Conservation (phyloP, 2,888 invertebrate genomes). For the Odontothrips loti region DNA sequence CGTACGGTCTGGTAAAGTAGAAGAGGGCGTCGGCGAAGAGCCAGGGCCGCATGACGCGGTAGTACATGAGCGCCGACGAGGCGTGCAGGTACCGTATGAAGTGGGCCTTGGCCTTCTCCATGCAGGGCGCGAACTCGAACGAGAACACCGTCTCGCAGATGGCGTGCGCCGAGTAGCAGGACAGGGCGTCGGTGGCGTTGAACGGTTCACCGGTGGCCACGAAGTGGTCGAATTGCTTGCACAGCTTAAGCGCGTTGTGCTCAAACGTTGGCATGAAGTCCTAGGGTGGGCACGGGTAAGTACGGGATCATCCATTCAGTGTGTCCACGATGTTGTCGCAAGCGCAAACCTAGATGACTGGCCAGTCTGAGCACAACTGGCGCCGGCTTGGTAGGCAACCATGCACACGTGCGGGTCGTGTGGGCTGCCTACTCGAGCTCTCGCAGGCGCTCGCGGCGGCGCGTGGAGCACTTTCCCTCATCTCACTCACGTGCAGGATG, state of each 20-base stretch:
- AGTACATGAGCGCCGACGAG: background rate
- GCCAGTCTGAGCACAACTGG: no score
- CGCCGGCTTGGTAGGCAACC: no score
- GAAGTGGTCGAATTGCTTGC: background rate
- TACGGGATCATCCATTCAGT: background rate
- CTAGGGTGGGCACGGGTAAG: background rate
- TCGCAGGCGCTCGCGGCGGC: no score
- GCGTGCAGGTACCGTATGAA: background rate
- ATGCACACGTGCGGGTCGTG: no score
- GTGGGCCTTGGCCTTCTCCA: background rate
- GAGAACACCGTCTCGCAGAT: slow-evolving; percentile 17
- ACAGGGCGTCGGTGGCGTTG: background rate
- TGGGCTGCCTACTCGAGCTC: no score
- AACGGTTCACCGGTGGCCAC: background rate
- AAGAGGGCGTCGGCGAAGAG: background rate
- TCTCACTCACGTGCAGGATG: background rate
- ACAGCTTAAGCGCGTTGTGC: background rate
- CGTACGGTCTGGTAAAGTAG: background rate
- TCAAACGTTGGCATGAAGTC: background rate
- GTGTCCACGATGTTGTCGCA: no score
- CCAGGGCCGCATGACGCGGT: slow-evolving; percentile 4
- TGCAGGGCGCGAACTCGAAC: background rate
- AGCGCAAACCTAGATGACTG: no score
- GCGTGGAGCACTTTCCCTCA: no score
- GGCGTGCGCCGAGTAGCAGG: background rate